Base-by-base conservation (phyloP, 2,888 invertebrate species). In the Agonopterix subpropinquella region DNA sequence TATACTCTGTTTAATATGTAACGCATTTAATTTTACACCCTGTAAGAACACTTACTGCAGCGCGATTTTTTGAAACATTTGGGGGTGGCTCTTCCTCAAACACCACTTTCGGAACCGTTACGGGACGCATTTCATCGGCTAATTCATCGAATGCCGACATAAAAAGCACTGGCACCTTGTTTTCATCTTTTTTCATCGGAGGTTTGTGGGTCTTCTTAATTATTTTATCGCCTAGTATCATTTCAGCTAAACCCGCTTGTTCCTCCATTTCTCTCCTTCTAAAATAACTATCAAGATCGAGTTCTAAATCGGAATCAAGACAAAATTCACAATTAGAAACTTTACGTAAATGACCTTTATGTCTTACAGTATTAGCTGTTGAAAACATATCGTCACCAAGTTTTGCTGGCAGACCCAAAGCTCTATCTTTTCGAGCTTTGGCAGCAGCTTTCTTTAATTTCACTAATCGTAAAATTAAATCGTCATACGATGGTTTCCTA, bases 141-240 rank as follows among this genome's bases (percentile, higher is more conserved):
- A 7, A 28, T 28, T 54, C 60, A 39, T 65, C 53, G 53, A 54
- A 66, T 5, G 45, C 47, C 35, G 69, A 58, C 53, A 65, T 59
- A 53, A 70, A 75, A 43, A 70, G 51, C 42, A 67, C 48, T 37
- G 74, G 73, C 13, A 48, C 41, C 8, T 52, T 43, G 50, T 55
- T 48, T 36, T 57, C 41, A 11, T 61, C 53, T 47, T 55, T 51
- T 11, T 43, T 45, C 51, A 60, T 62, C 37, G 62, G 53, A 36
- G 37, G 13, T 8, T 48, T 47, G 3, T 59, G 57, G 11, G 65
- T 76, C 47, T 60, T 58, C 56, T 70, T 75, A 8, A 57, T 61
- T 47, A 81, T 67, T 53, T 73, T 70, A 50, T 68, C 55, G 1
- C 81, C 79, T 44, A 75, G 65, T 48, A 82, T 73, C 41, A 79